These are phyloP conservation scores for Tachysurus fulvidraco DNA, from an alignment of 2,113 vertebrate species.

Conservation along the genomic window DNA sequence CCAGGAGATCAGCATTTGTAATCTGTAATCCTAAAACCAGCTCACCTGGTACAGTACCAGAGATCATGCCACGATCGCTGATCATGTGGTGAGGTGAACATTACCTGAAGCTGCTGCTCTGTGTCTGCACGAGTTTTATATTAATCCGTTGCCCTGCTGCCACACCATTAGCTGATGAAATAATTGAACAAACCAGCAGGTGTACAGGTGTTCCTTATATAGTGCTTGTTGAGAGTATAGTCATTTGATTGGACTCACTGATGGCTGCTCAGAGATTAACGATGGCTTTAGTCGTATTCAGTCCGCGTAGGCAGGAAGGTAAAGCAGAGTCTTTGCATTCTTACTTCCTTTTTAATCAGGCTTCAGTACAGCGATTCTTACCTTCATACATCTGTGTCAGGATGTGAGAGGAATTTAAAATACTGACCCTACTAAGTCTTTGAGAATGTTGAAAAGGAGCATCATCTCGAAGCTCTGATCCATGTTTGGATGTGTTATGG, in stretches of 20 bases:
- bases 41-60: too few relatives aligned
- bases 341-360: background rate
- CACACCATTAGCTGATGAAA: too few relatives aligned
- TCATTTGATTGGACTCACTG: background rate
- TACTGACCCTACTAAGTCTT: background rate
- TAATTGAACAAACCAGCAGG: too few relatives aligned
- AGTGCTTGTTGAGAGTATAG: background rate
- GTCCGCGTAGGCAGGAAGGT: background rate
- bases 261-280: background rate
- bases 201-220: background rate
- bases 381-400: conserved; percentile 31
- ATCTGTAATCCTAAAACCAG: too few relatives aligned
- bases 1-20: too few relatives aligned
- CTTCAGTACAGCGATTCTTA: background rate
- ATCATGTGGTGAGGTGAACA: too few relatives aligned
- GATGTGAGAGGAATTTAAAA: conserved; percentile 41
- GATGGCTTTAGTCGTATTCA: background rate
- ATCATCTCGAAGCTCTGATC: background rate
- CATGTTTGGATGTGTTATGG: background rate
- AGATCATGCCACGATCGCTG: too few relatives aligned
- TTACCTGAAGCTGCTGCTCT: too few relatives aligned
- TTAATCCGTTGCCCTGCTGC: too few relatives aligned
- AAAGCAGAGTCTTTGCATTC: background rate
- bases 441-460: background rate
- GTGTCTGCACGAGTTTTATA: too few relatives aligned